A percentile compares a stretch with the other conserved stretches of the same genome.
Evolutionary conservation across 1,140 invertebrate genomes (phyloP).

Genomic region (Drosophila kohkoa): DNA sequence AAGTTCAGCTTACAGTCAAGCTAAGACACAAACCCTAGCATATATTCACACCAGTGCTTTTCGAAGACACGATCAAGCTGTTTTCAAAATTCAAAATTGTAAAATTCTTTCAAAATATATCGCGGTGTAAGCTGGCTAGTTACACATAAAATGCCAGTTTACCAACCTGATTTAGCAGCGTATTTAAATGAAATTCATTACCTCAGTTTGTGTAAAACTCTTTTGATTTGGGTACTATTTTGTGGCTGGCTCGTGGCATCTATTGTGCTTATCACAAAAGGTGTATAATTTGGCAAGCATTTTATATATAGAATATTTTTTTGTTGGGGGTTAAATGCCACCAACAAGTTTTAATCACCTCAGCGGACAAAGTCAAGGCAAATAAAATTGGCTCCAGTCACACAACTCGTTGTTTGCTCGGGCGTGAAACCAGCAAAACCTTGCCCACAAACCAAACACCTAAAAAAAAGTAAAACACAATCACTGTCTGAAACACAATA

Average conservation of each 20-base stretch:
- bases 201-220: background rate
- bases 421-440: constrained; percentile 60
- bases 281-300: constrained; percentile 18
- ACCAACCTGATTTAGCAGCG: background rate
- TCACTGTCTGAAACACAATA: constrained; percentile 60
- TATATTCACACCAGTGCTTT: too few species aligned
- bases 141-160: background rate
- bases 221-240: constrained; percentile 29
- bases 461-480: constrained; percentile 14
- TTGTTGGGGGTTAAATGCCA: constrained; percentile 36
- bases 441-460: background rate
- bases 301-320: constrained; percentile 1
- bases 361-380: constrained; percentile 74
- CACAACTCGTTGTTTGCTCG: constrained; percentile 56
- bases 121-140: too few species aligned
- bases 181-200: background rate
- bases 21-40: too few species aligned
- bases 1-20: too few species aligned
- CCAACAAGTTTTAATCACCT: constrained; percentile 78
- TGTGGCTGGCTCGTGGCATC: constrained; percentile 12
- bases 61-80: too few species aligned
- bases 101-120: too few species aligned
- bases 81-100: too few species aligned
- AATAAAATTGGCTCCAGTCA: constrained; percentile 64
- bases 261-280: constrained; percentile 33